Evolutionary conservation across 2,888 invertebrate genomes (phyloP).

Genomic region (Sicus ferrugineus): DNA sequence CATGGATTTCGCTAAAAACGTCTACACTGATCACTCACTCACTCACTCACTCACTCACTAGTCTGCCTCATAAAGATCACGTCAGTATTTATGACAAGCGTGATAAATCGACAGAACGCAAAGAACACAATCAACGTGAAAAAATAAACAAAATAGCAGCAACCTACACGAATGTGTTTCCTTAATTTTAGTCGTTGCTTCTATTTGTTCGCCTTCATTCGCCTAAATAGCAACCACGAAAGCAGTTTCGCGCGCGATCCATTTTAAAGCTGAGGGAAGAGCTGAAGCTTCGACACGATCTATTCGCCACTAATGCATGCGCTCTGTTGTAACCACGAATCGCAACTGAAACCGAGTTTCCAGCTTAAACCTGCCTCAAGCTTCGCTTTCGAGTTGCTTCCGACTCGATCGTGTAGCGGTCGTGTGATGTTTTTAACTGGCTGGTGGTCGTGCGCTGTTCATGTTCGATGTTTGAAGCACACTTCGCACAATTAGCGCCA

Average conservation of each 20-base stretch:
- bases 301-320: neutral
- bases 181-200: neutral
- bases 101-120: conserved; percentile 6
- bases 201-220: neutral
- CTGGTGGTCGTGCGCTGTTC: neutral
- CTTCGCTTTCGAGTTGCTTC: neutral
- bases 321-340: neutral
- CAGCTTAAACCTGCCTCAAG: neutral
- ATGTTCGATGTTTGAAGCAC: conserved; percentile 20
- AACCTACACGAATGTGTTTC: conserved; percentile 17
- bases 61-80: too few relatives aligned
- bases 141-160: conserved; percentile 2
- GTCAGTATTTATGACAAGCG: neutral
- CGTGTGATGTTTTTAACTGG: neutral
- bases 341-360: conserved; percentile 5
- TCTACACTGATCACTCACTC: neutral
- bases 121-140: conserved; percentile 2
- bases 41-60: too few relatives aligned
- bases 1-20: neutral
- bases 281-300: neutral
- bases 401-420: neutral
- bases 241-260: conserved; percentile 5
- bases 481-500: conserved; percentile 6
- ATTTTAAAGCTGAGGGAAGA: neutral
- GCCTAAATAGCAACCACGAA: neutral